Evolutionary conservation across 2,888 invertebrate genomes (phyloP).

Genomic region (Graphium colonna): DNA sequence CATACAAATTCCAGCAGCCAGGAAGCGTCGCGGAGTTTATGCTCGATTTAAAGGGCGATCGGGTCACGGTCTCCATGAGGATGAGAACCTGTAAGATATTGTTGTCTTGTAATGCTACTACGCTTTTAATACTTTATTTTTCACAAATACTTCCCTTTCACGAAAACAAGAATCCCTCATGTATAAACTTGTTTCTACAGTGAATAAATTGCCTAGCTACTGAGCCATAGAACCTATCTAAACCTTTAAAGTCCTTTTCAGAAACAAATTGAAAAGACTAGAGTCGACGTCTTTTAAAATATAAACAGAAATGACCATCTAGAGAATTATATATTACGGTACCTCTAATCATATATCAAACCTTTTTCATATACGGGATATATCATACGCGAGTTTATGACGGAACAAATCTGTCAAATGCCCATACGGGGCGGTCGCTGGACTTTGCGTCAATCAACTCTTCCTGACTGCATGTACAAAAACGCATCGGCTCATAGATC

Average conservation of each 20-base stretch:
- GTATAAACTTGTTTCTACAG: too few species aligned
- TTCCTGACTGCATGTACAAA: slow-evolving; percentile 8
- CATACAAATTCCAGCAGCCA: background rate
- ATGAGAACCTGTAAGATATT: too few species aligned
- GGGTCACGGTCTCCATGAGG: background rate
- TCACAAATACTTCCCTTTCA: too few species aligned
- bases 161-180: too few species aligned
- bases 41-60: background rate
- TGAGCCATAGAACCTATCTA: too few species aligned
- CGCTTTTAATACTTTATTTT: too few species aligned
- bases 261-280: too few species aligned
- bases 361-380: background rate
- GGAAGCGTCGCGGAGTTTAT: background rate
- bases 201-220: too few species aligned
- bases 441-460: background rate
- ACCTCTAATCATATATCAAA: slow-evolving; percentile 6
- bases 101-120: too few species aligned
- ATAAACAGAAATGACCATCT: background rate
- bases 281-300: too few species aligned
- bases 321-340: background rate
- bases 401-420: slow-evolving; percentile 12
- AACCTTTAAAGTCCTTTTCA: too few species aligned
- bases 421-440: background rate
- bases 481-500: background rate
- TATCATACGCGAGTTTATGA: slow-evolving; percentile 10